Evolutionary conservation across 2,797 vertebrate genomes (phyloP), one percentile per base, ranked within the genome.

Genomic region (Ptychobarbus kaznakovi): DNA sequence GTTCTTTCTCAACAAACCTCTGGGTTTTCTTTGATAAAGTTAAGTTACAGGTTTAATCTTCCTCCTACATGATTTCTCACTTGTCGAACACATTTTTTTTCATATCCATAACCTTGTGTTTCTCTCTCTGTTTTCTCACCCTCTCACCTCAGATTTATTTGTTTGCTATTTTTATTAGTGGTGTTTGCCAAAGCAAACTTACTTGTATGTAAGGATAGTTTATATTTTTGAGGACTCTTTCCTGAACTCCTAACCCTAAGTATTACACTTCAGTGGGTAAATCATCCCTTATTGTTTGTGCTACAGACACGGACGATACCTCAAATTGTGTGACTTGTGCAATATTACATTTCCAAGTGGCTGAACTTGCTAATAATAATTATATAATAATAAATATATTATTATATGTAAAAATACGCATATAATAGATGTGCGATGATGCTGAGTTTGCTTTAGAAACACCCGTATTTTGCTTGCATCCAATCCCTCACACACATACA

Each of bases 1-100:
- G 53, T 74, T 28, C 7, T 74, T 40, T 46, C 28, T 51, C 18
- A 35, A n/a, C 49, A 70, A 53, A 70, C 49, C 49, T 40, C 46
- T 70, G 22, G 22, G 66, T 70, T 81, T 70, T 35, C 80, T 18
- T 15, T 70, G 22, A 70, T 81, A 42, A 81, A 25, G 46, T 70
- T 56, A 40, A 40, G 32, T 38, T 40, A 69, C 68, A 63, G 56
- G 38, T 61, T 63, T 63, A 74, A 74, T 63, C 56, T 46, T 82
- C 20, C 53, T 49, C 81, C 81, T 74, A 63, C 40, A 51, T 25
- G 25, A 32, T 12, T 44, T 49, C 22, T 51, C 8, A 28, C 51
- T 72, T 82, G 72, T 49, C 6, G 1, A 25, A n/a, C 7, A 22
- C 38, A 38, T n/a, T 58, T 58, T n/a, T 58, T 40, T 44, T 58